phyloP scores from a whole-genome alignment of 2,113 vertebrate species.

The Xyrauchen texanus region DNA sequence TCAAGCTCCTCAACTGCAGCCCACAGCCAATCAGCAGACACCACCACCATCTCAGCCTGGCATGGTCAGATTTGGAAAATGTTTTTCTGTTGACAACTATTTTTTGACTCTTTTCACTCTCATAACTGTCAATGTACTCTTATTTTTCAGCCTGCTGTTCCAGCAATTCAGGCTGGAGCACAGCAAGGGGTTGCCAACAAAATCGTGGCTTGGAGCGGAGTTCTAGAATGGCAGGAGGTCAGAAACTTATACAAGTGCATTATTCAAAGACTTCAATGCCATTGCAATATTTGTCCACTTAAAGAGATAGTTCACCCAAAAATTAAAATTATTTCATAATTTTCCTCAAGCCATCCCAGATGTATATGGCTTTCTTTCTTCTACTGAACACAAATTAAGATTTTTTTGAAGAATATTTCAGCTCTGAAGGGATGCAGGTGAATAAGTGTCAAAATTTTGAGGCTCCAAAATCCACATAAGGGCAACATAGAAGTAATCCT shows the following conservation, averaged over 20 bases:
- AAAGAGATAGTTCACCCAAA: too few relatives aligned
- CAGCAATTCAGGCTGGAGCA: conserved; percentile 58
- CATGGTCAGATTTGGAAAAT: conserved; percentile 62
- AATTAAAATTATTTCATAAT: too few relatives aligned
- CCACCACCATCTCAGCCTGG: conserved; percentile 61
- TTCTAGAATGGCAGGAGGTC: conserved; percentile 94
- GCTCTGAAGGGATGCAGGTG: too few relatives aligned
- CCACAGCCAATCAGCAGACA: conserved; percentile 57
- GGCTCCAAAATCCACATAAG: too few relatives aligned
- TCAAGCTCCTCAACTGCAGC: conserved; percentile 65
- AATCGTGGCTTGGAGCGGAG: conserved; percentile 87
- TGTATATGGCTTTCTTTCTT: too few relatives aligned
- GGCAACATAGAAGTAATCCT: too few relatives aligned
- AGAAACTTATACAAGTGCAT: conserved; percentile 35
- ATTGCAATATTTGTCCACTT: not conserved
- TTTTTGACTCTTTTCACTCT: not conserved
- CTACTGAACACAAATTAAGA: too few relatives aligned
- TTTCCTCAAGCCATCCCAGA: too few relatives aligned
- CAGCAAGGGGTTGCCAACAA: conserved; percentile 84
- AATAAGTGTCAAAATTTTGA: too few relatives aligned
- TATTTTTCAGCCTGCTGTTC: conserved; percentile 59
- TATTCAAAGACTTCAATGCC: not conserved
- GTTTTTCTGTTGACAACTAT: not conserved
- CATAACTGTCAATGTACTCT: not conserved
- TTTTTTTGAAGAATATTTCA: too few relatives aligned